Evolutionary conservation across 2,113 vertebrate genomes (phyloP).

Genomic region (Prolemur simus): DNA sequence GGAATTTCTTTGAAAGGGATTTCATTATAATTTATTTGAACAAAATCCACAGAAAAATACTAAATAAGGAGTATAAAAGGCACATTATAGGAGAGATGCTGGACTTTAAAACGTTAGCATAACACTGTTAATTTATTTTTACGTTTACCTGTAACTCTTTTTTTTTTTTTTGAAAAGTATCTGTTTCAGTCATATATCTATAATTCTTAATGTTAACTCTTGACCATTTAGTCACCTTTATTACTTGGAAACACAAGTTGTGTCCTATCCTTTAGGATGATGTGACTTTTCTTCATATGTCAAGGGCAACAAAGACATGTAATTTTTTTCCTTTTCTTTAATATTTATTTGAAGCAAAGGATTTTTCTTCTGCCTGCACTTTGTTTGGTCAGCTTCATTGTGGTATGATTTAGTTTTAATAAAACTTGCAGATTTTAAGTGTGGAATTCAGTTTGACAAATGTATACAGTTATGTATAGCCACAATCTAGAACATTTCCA

Average conservation of each 20-base stretch:
- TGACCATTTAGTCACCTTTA: slow-evolving; percentile 49
- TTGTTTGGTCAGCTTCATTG: neutral
- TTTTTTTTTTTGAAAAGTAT: too few species aligned
- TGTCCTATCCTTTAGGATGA: slow-evolving; percentile 38
- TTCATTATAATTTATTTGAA: slow-evolving; percentile 63
- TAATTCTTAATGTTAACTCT: slow-evolving; percentile 2
- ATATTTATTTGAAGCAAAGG: neutral
- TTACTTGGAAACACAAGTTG: slow-evolving; percentile 58
- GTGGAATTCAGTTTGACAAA: neutral
- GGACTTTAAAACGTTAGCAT: slow-evolving; percentile 52
- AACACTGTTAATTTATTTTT: slow-evolving; percentile 2
- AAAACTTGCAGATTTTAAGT: neutral
- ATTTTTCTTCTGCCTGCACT: neutral
- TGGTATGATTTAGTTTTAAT: neutral
- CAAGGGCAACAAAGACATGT: neutral
- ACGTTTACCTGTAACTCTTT: slow-evolving; percentile 8
- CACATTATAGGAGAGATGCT: slow-evolving; percentile 10
- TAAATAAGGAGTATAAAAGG: slow-evolving; percentile 61
- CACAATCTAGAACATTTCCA: too few species aligned
- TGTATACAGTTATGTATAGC: neutral
- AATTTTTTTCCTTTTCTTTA: neutral
- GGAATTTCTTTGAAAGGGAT: slow-evolving; percentile 67
- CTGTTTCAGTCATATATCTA: too few species aligned
- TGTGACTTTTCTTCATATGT: neutral
- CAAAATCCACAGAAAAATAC: slow-evolving; percentile 49